phyloP scores from a whole-genome alignment of 2,797 vertebrate species.

The Myotis pilosus region DNA sequence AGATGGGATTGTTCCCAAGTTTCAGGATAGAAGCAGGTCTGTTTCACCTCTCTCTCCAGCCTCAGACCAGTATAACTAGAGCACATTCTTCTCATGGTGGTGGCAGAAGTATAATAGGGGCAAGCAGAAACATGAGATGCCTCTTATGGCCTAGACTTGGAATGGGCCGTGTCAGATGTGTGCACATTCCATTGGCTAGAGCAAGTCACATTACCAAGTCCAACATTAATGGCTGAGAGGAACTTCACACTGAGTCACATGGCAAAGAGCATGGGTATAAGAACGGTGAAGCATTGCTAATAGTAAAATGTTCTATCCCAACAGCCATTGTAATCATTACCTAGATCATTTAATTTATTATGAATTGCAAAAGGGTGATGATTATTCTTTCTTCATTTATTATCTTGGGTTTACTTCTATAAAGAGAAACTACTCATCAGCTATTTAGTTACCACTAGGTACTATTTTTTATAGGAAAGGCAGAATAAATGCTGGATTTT shows the following conservation, averaged over 20 bases:
- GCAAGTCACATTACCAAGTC: neutral
- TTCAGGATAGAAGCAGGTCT: neutral
- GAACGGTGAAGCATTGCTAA: neutral
- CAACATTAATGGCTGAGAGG: neutral
- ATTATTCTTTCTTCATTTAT: slow-evolving; percentile 14
- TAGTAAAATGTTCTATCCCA: neutral
- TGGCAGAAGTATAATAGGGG: neutral
- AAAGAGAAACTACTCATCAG: slow-evolving; percentile 12
- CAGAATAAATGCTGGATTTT: neutral
- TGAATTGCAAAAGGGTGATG: neutral
- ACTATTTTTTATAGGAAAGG: slow-evolving; percentile 1
- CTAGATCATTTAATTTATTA: neutral
- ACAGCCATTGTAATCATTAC: neutral
- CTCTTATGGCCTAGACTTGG: neutral
- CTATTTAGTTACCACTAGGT: neutral
- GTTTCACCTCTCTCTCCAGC: neutral
- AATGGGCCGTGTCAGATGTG: neutral
- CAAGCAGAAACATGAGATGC: neutral
- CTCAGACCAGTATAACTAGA: neutral
- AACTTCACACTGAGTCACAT: neutral
- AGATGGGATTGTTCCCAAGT: neutral
- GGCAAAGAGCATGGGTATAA: neutral
- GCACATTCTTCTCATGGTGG: neutral
- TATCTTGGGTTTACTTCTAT: neutral
- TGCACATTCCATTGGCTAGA: neutral